A percentile compares a stretch with the other conserved stretches of the same genome.
Conservation (phyloP, 2,113 vertebrate genomes). For the Chroicocephalus ridibundus region DNA sequence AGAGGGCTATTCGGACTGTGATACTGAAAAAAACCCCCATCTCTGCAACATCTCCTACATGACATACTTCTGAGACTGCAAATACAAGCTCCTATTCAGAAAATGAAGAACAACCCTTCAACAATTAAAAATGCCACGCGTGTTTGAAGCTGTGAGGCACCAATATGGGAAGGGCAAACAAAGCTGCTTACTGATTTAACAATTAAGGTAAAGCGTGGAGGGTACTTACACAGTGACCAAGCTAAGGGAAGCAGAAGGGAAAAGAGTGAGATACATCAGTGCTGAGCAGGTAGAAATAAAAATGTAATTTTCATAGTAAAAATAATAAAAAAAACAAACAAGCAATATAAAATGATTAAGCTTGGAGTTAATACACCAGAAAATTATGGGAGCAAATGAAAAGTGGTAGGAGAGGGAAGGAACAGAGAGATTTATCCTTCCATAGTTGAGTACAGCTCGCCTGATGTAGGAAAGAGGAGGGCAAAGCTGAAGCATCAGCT, state of each 20-base stretch:
- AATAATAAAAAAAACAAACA: constrained; percentile 15
- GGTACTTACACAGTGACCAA: constrained; percentile 98
- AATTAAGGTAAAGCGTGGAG: constrained; percentile 59
- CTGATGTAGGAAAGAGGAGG: neutral
- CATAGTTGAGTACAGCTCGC: neutral
- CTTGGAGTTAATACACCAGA: constrained; percentile 26
- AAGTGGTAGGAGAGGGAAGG: constrained; percentile 17
- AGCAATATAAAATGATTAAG: constrained; percentile 18
- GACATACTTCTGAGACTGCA: neutral
- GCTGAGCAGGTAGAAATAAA: constrained; percentile 69
- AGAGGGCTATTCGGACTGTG: neutral
- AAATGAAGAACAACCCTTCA: neutral
- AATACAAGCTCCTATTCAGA: neutral
- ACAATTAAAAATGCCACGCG: neutral
- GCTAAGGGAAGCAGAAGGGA: constrained; percentile 87
- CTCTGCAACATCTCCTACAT: neutral
- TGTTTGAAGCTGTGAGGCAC: constrained; percentile 1
- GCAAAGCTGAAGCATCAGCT: neutral
- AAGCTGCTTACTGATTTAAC: constrained; percentile 19
- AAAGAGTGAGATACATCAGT: constrained; percentile 79
- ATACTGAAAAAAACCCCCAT: neutral
- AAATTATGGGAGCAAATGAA: constrained; percentile 52
- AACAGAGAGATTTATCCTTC: neutral
- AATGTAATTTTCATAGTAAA: constrained; percentile 45
- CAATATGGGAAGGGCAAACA: constrained; percentile 22